phyloP scores from a whole-genome alignment of 1,140 invertebrate species.

The Diorhabda sublineata region DNA sequence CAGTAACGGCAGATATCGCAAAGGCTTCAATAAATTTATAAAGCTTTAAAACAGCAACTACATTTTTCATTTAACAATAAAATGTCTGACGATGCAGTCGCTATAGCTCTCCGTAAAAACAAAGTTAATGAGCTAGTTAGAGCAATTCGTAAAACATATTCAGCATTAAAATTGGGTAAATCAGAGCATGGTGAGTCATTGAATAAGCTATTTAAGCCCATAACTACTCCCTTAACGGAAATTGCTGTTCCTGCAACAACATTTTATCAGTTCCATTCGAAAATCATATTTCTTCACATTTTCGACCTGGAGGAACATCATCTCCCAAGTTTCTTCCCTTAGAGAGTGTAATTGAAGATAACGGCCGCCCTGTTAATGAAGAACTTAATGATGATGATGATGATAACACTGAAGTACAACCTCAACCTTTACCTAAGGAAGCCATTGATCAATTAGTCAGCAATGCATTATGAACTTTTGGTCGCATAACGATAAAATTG shows the following conservation, averaged over 20 bases:
- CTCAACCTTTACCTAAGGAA: background rate
- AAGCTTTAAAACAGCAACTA: background rate
- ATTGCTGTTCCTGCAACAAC: background rate
- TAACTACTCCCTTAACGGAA: background rate
- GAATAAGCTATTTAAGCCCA: background rate
- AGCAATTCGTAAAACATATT: background rate
- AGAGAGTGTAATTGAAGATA: background rate
- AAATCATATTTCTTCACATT: background rate
- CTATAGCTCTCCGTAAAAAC: too few relatives aligned
- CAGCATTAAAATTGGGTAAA: background rate
- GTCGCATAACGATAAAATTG: background rate
- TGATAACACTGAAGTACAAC: background rate
- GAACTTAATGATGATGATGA: background rate
- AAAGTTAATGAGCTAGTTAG: background rate
- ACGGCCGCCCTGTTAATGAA: background rate
- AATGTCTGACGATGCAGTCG: background rate
- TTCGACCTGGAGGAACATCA: background rate
- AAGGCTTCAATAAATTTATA: background rate
- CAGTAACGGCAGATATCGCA: background rate
- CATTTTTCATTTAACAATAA: background rate
- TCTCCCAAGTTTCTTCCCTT: background rate
- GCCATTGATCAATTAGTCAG: background rate
- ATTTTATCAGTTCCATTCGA: background rate
- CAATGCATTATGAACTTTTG: background rate
- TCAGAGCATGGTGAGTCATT: background rate